Percentiles rank a stretch among this genome's conserved stretches.
These are phyloP conservation scores for Eulithis testata DNA, from an alignment of 2,888 invertebrate genomes.

Conservation along the genomic window DNA sequence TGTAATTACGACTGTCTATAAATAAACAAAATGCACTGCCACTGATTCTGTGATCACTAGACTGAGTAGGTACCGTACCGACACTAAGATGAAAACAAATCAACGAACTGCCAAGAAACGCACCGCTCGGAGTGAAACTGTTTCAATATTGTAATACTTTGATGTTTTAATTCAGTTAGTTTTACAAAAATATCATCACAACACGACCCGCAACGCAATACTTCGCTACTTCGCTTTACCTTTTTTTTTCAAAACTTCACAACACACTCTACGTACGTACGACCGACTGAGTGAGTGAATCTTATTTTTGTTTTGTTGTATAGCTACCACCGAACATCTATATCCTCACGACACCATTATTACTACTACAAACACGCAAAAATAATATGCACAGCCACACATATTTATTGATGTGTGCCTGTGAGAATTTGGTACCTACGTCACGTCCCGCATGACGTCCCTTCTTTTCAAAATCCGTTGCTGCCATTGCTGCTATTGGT, in stretches of 20 bases:
- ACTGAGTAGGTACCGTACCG: conserved; percentile 28
- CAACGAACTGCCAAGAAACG: conserved; percentile 28
- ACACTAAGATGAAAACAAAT: conserved; percentile 39
- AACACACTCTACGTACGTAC: no score
- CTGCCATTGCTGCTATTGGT: conserved; percentile 17
- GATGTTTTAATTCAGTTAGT: conserved; percentile 49
- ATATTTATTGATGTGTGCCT: no score
- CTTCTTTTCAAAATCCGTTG: neutral
- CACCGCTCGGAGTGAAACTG: conserved; percentile 1
- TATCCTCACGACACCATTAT: no score
- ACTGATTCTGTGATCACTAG: conserved; percentile 57
- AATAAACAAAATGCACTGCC: conserved; percentile 82
- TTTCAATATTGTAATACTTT: conserved; percentile 21
- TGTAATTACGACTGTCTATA: conserved; percentile 81
- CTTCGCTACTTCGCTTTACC: no score
- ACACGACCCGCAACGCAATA: no score
- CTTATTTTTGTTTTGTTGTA: no score
- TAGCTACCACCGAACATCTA: no score
- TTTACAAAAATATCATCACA: neutral
- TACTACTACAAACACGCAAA: no score
- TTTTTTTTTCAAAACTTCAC: no score
- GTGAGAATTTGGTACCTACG: conserved; percentile 1
- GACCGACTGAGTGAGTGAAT: no score
- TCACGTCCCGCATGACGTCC: conserved; percentile 20
- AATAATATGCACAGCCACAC: no score